Conservation (phyloP, 2,888 invertebrate genomes). For the Lasioglossum malachurum region DNA sequence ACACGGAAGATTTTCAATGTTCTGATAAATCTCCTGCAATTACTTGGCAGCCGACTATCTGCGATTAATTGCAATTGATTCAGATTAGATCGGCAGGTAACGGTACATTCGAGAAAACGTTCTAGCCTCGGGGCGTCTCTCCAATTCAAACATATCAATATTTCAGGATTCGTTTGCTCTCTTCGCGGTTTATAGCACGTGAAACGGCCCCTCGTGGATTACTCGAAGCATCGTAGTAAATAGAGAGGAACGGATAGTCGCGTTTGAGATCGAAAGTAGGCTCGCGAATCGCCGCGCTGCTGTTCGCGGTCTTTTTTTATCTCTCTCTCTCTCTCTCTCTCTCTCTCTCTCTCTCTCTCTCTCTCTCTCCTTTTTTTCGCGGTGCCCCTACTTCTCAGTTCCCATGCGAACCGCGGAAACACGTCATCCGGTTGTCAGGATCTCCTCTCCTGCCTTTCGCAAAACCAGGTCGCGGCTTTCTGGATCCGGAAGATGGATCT, state of each 20-base stretch:
- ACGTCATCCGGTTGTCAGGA: slow-evolving; percentile 45
- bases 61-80: neutral
- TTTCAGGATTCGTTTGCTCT: neutral
- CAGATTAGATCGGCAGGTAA: neutral
- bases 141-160: neutral
- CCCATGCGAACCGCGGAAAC: slow-evolving; percentile 52
- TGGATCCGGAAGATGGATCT: slow-evolving; percentile 36
- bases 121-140: neutral
- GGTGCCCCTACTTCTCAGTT: neutral
- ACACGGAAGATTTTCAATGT: neutral
- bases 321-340: neutral
- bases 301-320: neutral
- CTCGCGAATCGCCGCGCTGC: neutral
- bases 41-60: neutral
- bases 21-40: neutral
- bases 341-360: neutral
- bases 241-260: slow-evolving; percentile 1
- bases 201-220: neutral
- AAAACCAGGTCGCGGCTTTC: slow-evolving; percentile 57
- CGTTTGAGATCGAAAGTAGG: slow-evolving; percentile 49
- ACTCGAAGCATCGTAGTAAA: slow-evolving; percentile 19
- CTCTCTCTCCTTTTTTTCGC: neutral
- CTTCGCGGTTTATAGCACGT: neutral
- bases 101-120: neutral
- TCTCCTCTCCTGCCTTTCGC: slow-evolving; percentile 26